phyloP scores from a whole-genome alignment of 2,113 vertebrate genomes.

The Anarhynchus alexandrinus region DNA sequence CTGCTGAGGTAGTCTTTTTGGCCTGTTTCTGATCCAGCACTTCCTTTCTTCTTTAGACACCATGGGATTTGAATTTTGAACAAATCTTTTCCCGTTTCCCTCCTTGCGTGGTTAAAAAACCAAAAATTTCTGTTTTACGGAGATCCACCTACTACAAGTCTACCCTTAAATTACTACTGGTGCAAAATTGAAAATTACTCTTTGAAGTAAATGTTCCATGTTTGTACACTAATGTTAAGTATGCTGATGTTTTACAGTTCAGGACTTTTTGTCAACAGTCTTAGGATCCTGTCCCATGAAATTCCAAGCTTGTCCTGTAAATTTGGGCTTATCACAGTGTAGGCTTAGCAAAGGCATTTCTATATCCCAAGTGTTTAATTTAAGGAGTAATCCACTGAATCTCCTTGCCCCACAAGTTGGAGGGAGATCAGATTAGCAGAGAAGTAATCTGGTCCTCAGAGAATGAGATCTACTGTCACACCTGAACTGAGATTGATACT shows the following conservation, averaged over 20 bases:
- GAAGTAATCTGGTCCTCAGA: not conserved
- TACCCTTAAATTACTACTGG: not conserved
- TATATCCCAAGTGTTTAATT: not conserved
- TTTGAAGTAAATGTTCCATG: not conserved
- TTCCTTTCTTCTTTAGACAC: not conserved
- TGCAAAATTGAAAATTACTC: not conserved
- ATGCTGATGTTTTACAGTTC: not conserved
- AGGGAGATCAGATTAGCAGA: not conserved
- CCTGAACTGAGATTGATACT: not conserved
- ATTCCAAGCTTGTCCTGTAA: not conserved
- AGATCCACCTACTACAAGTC: not conserved
- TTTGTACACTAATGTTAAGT: not conserved
- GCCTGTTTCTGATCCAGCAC: not conserved
- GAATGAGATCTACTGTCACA: not conserved
- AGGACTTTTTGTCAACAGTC: not conserved
- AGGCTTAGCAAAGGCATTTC: not conserved
- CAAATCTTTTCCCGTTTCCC: not conserved
- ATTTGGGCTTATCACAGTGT: not conserved
- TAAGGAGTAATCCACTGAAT: not conserved
- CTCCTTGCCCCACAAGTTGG: not conserved
- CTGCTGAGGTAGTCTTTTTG: conserved; percentile 16
- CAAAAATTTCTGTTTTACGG: not conserved
- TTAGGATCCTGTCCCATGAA: not conserved
- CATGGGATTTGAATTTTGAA: not conserved
- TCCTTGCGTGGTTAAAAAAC: not conserved